A percentile compares a stretch with the other conserved stretches of the same genome.
phyloP scores from a whole-genome alignment of 2,113 vertebrate species.

The Petaurus breviceps region DNA sequence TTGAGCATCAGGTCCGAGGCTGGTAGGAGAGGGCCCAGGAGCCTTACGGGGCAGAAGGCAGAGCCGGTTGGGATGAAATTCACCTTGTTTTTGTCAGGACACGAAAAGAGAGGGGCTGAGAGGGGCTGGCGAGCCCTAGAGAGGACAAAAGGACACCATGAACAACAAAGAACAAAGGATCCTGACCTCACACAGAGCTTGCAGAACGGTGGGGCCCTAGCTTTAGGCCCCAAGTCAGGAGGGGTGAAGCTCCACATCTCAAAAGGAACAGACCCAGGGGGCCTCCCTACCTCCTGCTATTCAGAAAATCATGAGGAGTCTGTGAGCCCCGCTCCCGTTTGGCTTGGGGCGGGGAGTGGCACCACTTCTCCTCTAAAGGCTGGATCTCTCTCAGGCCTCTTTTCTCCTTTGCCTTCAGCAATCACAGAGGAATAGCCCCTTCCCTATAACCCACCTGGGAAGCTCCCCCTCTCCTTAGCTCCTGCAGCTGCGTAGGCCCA shows the following conservation, averaged over 20 bases:
- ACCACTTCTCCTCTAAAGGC: too few species aligned
- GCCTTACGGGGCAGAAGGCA: conserved; percentile 97
- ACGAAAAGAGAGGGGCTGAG: conserved; percentile 95
- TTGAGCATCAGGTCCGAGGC: conserved; percentile 87
- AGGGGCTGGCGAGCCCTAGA: conserved; percentile 92
- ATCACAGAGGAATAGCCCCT: too few species aligned
- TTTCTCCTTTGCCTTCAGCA: neutral
- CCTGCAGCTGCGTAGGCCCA: neutral
- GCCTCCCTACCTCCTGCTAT: neutral
- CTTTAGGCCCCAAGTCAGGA: conserved; percentile 71
- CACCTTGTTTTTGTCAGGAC: conserved; percentile 99
- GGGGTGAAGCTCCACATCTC: conserved; percentile 84
- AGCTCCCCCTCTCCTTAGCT: neutral
- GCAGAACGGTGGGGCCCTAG: conserved; percentile 72
- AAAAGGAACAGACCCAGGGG: conserved; percentile 17
- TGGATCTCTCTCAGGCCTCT: neutral
- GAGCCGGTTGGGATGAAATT: conserved; percentile 99
- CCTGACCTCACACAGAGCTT: neutral
- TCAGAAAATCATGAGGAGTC: too few species aligned
- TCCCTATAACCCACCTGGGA: neutral
- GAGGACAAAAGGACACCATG: conserved; percentile 73
- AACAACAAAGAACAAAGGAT: conserved; percentile 2
- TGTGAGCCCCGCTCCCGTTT: neutral
- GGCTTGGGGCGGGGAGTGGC: accelerated
- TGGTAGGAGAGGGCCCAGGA: conserved; percentile 89